Evolutionary conservation across 2,113 vertebrate genomes (phyloP).

Genomic region (Pipa parva): DNA sequence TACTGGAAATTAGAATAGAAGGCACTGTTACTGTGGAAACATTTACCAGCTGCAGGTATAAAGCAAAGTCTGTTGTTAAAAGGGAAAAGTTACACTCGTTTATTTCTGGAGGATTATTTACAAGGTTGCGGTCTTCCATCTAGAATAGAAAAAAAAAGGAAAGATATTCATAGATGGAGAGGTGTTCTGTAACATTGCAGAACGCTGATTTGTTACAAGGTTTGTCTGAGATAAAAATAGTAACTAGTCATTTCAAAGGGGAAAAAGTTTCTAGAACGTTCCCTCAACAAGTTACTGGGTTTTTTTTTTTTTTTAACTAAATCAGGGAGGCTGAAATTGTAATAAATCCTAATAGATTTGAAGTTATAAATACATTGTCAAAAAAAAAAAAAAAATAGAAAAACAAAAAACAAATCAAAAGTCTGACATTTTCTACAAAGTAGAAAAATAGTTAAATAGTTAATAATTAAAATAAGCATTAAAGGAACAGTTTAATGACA

Average conservation of each 20-base stretch:
- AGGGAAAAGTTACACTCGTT: slow-evolving; percentile 70
- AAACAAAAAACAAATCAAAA: too few species aligned
- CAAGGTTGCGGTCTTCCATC: slow-evolving; percentile 72
- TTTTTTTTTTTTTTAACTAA: too few species aligned
- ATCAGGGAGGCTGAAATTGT: too few species aligned
- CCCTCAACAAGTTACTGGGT: too few species aligned
- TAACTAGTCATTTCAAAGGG: slow-evolving; percentile 48
- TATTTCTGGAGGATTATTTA: slow-evolving; percentile 80
- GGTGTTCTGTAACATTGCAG: slow-evolving; percentile 52
- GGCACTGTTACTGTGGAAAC: slow-evolving; percentile 73
- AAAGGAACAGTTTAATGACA: too few species aligned
- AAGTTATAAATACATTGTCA: too few species aligned
- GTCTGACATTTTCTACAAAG: too few species aligned
- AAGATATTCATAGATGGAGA: slow-evolving; percentile 47
- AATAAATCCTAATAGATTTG: too few species aligned
- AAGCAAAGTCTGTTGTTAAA: slow-evolving; percentile 70
- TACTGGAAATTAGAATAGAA: slow-evolving; percentile 70
- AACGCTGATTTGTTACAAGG: slow-evolving; percentile 72
- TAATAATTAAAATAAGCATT: too few species aligned
- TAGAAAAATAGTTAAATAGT: too few species aligned
- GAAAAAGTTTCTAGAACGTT: too few species aligned
- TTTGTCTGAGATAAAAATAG: slow-evolving; percentile 76
- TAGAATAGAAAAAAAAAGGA: slow-evolving; percentile 55
- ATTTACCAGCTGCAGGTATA: slow-evolving; percentile 76
- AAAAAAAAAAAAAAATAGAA: too few species aligned